phyloP scores from a whole-genome alignment of 2,113 vertebrate genomes.

The Leptosomus discolor region DNA sequence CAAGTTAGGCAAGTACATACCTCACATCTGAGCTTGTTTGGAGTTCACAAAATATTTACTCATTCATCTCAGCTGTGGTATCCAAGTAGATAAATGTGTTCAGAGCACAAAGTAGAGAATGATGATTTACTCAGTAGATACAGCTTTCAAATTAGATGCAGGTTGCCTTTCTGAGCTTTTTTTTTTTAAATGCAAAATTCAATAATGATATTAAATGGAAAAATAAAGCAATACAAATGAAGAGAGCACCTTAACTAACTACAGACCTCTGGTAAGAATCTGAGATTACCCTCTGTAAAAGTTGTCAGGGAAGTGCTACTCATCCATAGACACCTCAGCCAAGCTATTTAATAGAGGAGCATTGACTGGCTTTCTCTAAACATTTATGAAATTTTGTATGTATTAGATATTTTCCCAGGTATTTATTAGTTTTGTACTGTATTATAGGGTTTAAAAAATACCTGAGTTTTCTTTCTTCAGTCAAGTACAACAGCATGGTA shows the following conservation, averaged over 20 bases:
- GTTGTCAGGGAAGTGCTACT: neutral
- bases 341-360: neutral
- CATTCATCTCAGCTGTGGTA: neutral
- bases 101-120: neutral
- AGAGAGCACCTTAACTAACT: neutral
- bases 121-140: neutral
- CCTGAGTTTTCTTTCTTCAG: neutral
- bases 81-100: neutral
- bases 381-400: neutral
- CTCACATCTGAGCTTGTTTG: neutral
- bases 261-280: neutral
- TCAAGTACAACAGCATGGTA: neutral
- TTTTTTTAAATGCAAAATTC: neutral
- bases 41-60: neutral
- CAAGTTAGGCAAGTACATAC: neutral
- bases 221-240: neutral
- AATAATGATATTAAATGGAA: neutral
- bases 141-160: neutral
- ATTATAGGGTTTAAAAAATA: neutral
- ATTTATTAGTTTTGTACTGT: neutral
- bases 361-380: neutral
- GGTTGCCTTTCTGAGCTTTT: neutral
- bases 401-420: neutral
- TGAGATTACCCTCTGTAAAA: neutral
- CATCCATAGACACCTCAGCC: neutral